A percentile compares a stretch with the other conserved stretches of the same genome.
phyloP scores from a whole-genome alignment of 2,797 vertebrate species.

The Sebastes cheni region DNA sequence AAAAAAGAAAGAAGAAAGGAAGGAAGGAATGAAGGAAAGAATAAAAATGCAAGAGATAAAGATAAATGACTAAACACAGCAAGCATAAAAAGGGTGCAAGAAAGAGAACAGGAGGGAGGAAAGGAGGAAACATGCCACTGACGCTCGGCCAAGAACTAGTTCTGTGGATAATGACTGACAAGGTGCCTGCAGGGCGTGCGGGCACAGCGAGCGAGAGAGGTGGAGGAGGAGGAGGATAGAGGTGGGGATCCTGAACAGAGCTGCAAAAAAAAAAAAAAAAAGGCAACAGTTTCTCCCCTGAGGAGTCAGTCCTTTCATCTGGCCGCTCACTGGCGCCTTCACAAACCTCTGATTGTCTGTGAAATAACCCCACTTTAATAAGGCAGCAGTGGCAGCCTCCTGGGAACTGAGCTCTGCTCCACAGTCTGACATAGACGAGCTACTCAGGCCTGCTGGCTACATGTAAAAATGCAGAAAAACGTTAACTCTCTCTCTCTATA shows the following conservation, averaged over 20 bases:
- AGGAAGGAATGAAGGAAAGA: not conserved
- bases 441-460: conserved; percentile 38
- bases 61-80: not conserved
- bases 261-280: conserved; percentile 70
- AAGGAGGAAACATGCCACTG: conserved; percentile 32
- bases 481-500: not conserved
- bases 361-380: conserved; percentile 86
- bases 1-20: not conserved
- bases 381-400: conserved; percentile 74
- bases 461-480: not conserved
- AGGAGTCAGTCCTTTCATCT: conserved; percentile 86
- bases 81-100: not conserved
- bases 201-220: conserved; percentile 46
- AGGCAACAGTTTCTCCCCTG: conserved; percentile 85
- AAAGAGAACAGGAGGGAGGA: conserved; percentile 10
- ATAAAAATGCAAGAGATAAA: not conserved
- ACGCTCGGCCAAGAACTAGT: conserved; percentile 51
- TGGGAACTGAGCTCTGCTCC: conserved; percentile 72
- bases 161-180: conserved; percentile 73
- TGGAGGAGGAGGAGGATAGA: conserved; percentile 46
- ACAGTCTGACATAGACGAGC: conserved; percentile 53
- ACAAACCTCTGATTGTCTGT: conserved; percentile 88
- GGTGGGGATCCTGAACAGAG: conserved; percentile 73
- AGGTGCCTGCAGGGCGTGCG: conserved; percentile 69
- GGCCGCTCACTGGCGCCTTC: conserved; percentile 87